These are phyloP conservation scores for Philereme vetulata DNA, from an alignment of 2,888 invertebrate genomes.

Conservation along the genomic window DNA sequence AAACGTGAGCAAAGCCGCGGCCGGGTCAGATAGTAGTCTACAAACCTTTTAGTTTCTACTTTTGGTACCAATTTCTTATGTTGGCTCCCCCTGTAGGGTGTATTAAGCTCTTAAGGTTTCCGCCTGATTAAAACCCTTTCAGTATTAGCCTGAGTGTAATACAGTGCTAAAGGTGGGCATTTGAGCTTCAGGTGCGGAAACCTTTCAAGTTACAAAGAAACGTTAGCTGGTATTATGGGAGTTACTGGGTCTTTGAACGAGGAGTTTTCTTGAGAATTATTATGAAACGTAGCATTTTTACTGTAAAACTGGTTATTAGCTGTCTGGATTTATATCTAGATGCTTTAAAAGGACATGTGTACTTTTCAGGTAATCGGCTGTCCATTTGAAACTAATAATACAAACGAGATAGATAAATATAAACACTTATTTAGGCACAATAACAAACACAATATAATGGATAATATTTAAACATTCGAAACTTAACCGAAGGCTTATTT, in stretches of 20 bases:
- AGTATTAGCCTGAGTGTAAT: constrained; percentile 15
- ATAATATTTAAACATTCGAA: no score
- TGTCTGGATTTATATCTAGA: no score
- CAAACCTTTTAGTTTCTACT: background rate
- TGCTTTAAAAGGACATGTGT: no score
- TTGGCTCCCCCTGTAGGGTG: constrained; percentile 15
- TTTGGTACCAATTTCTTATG: constrained; percentile 16
- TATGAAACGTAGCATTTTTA: background rate
- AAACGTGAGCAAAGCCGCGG: no score
- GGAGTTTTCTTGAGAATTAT: background rate
- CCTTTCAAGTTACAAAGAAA: constrained; percentile 22
- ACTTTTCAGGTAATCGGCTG: no score
- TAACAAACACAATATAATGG: no score
- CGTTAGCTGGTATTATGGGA: background rate
- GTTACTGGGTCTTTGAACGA: background rate
- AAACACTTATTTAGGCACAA: no score
- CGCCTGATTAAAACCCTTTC: constrained; percentile 28
- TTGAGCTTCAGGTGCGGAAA: constrained; percentile 10
- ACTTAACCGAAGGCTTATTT: no score
- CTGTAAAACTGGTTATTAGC: no score
- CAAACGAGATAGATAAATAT: no score
- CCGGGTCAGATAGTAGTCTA: no score
- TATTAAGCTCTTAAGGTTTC: constrained; percentile 24
- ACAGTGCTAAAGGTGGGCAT: constrained; percentile 3
- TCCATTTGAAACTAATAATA: no score